phyloP scores from a whole-genome alignment of 1,140 invertebrate species.

The Drosophila micromelanica region DNA sequence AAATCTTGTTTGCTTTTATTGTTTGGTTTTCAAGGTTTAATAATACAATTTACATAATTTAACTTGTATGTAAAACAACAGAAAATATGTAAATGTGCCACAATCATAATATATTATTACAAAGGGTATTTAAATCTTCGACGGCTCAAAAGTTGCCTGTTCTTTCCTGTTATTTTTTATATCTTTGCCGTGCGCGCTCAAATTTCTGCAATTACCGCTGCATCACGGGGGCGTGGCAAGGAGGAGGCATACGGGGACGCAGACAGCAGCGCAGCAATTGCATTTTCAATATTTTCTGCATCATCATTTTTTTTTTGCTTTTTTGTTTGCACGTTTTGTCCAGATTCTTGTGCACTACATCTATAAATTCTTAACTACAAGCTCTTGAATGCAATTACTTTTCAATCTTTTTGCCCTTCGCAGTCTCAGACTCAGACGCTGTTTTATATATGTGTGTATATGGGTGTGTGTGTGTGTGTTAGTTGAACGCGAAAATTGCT shows the following conservation, averaged over 20 bases:
- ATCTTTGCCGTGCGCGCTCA: slow-evolving; percentile 39
- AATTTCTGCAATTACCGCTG: slow-evolving; percentile 69
- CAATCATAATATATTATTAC: background rate
- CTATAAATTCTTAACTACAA: slow-evolving; percentile 82
- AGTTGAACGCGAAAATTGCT: slow-evolving; percentile 74
- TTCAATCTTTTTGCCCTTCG: slow-evolving; percentile 68
- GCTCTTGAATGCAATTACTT: slow-evolving; percentile 81
- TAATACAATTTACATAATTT: too few species aligned
- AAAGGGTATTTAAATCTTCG: background rate
- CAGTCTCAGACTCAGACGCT: slow-evolving; percentile 17
- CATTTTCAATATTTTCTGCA: slow-evolving; percentile 76
- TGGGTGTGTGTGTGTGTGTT: slow-evolving; percentile 28
- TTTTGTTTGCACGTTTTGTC: slow-evolving; percentile 39
- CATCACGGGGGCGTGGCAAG: background rate
- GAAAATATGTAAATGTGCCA: background rate
- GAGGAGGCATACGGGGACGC: slow-evolving; percentile 25
- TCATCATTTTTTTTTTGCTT: slow-evolving; percentile 53
- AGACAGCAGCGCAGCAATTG: slow-evolving; percentile 55
- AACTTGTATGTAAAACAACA: background rate
- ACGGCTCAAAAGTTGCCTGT: too few species aligned
- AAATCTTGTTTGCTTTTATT: too few species aligned
- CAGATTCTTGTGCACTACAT: slow-evolving; percentile 67
- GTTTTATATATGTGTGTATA: slow-evolving; percentile 14
- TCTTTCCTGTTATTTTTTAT: slow-evolving; percentile 9
- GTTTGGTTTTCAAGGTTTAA: too few species aligned